These are phyloP conservation scores for Capricornis sumatraensis DNA, from an alignment of 2,113 vertebrate genomes.

Conservation along the genomic window DNA sequence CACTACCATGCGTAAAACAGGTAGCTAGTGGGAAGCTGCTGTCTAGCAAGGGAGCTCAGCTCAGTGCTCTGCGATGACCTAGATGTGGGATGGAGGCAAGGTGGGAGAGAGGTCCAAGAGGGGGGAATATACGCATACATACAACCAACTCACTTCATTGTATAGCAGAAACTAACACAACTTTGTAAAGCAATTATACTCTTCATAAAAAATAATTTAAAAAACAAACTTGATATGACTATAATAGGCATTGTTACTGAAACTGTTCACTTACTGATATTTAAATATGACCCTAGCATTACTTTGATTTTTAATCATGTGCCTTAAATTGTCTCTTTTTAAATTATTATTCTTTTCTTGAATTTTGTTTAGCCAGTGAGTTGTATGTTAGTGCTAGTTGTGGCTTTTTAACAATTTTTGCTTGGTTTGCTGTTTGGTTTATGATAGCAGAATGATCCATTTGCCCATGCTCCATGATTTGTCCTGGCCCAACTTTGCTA, in stretches of 20 bases:
- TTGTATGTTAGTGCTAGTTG: background rate
- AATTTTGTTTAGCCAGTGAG: background rate
- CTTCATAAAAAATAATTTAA: background rate
- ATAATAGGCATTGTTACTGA: background rate
- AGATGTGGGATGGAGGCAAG: background rate
- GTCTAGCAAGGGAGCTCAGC: background rate
- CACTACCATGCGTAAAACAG: background rate
- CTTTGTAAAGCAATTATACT: background rate
- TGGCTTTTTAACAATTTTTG: background rate
- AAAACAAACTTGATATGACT: background rate
- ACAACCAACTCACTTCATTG: background rate
- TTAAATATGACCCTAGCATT: background rate
- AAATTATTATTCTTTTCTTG: background rate
- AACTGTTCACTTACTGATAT: background rate
- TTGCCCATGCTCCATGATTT: background rate
- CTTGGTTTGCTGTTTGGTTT: background rate
- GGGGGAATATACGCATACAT: background rate
- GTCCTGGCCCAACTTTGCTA: constrained; percentile 25
- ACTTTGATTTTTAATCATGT: background rate
- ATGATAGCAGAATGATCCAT: background rate
- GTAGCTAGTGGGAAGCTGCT: background rate
- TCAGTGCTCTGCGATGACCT: background rate
- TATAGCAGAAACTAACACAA: background rate
- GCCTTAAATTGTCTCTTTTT: background rate
- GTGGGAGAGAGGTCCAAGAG: background rate